Conservation (phyloP, 2,113 vertebrate species). For the Dasyornis broadbenti region DNA sequence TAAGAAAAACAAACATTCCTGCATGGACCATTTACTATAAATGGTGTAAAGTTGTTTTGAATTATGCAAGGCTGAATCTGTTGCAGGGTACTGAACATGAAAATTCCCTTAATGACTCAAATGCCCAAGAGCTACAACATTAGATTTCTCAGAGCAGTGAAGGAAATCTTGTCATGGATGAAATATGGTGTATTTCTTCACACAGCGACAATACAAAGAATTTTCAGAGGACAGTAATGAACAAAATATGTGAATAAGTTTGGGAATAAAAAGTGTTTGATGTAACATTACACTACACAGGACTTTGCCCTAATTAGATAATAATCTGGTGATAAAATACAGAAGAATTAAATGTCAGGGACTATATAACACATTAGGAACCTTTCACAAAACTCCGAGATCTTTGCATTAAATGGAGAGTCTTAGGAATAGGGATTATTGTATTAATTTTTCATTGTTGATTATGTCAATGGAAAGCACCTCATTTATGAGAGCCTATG, state of each 20-base stretch:
- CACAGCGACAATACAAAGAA: neutral
- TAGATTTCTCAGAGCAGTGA: neutral
- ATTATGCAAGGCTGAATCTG: neutral
- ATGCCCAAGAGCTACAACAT: neutral
- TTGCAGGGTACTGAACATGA: neutral
- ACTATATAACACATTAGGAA: neutral
- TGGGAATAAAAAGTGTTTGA: neutral
- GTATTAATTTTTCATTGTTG: neutral
- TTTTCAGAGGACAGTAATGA: neutral
- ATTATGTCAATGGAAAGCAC: neutral
- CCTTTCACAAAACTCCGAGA: neutral
- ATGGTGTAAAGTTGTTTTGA: neutral
- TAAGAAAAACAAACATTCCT: neutral
- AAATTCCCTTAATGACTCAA: slow-evolving; percentile 17
- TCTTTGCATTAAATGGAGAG: neutral
- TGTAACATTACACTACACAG: neutral
- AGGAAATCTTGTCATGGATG: neutral
- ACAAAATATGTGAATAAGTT: neutral
- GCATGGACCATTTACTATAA: neutral
- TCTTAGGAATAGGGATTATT: neutral
- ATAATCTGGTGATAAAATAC: neutral
- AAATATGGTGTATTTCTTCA: neutral
- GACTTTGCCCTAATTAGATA: neutral
- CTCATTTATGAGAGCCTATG: neutral
- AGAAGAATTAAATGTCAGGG: neutral